phyloP scores from a whole-genome alignment of 2,888 invertebrate genomes.

The Thymelicus sylvestris region DNA sequence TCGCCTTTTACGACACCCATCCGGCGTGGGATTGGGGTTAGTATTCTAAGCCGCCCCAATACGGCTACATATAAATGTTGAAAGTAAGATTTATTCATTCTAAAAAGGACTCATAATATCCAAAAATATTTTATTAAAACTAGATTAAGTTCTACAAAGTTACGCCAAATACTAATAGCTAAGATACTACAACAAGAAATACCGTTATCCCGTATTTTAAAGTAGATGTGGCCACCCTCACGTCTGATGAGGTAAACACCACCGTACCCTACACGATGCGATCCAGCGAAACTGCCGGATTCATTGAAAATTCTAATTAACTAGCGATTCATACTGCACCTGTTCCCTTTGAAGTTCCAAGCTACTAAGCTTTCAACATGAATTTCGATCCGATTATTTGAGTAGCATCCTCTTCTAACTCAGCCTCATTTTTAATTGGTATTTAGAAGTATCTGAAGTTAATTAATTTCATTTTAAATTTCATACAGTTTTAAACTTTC shows the following conservation, averaged over 20 bases:
- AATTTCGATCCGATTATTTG: not conserved
- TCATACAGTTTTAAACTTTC: no score
- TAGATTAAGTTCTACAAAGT: no score
- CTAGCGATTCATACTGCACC: slow-evolving; percentile 23
- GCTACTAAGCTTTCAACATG: slow-evolving; percentile 8
- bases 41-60: no score
- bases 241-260: slow-evolving; percentile 8
- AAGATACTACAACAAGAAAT: not conserved
- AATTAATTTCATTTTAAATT: no score
- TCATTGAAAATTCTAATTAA: slow-evolving; percentile 33
- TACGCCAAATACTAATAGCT: no score
- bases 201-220: not conserved
- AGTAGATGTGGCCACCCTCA: not conserved
- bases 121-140: no score
- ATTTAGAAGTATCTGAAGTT: not conserved
- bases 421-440: not conserved
- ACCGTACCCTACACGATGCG: not conserved
- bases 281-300: not conserved
- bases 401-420: slow-evolving; percentile 1
- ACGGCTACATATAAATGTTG: no score
- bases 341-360: slow-evolving; percentile 17
- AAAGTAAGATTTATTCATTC: no score
- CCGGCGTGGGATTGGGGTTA: no score
- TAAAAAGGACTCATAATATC: no score
- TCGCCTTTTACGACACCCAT: no score